Evolutionary conservation across 2,888 invertebrate species (phyloP).

Genomic region (Ischnus inquisitorius): DNA sequence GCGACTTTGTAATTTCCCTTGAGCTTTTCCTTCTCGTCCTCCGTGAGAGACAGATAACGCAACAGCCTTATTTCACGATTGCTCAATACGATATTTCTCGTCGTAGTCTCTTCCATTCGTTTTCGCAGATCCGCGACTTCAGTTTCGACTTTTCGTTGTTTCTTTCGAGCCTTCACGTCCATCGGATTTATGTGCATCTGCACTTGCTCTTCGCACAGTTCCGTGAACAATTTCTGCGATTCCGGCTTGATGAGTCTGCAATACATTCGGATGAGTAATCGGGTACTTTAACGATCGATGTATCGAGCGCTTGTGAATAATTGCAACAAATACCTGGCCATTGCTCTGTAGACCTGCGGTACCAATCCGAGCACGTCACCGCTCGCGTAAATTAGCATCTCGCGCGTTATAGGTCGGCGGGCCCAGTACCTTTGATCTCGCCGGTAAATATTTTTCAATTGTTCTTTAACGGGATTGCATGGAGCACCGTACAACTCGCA

Average conservation of each 20-base stretch:
- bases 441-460: slow-evolving; percentile 93
- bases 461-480: slow-evolving; percentile 96
- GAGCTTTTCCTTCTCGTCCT: slow-evolving; percentile 96
- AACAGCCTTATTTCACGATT: slow-evolving; percentile 96
- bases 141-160: slow-evolving; percentile 95
- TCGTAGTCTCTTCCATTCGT: slow-evolving; percentile 92
- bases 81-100: slow-evolving; percentile 94
- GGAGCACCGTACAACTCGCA: slow-evolving; percentile 96
- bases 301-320: neutral
- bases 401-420: slow-evolving; percentile 93
- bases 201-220: slow-evolving; percentile 94
- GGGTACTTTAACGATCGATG: neutral
- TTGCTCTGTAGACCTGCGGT: slow-evolving; percentile 92
- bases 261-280: slow-evolving; percentile 34
- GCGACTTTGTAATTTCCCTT: slow-evolving; percentile 96
- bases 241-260: slow-evolving; percentile 90
- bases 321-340: slow-evolving; percentile 87
- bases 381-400: slow-evolving; percentile 96
- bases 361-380: slow-evolving; percentile 95
- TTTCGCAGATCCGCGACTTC: slow-evolving; percentile 95
- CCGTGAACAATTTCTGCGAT: slow-evolving; percentile 91
- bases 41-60: slow-evolving; percentile 95
- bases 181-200: slow-evolving; percentile 93
- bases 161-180: slow-evolving; percentile 94
- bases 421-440: slow-evolving; percentile 96